These are phyloP conservation scores for Parauchenoglanis ngamensis DNA, from an alignment of 2,797 vertebrate species.

Conservation along the genomic window DNA sequence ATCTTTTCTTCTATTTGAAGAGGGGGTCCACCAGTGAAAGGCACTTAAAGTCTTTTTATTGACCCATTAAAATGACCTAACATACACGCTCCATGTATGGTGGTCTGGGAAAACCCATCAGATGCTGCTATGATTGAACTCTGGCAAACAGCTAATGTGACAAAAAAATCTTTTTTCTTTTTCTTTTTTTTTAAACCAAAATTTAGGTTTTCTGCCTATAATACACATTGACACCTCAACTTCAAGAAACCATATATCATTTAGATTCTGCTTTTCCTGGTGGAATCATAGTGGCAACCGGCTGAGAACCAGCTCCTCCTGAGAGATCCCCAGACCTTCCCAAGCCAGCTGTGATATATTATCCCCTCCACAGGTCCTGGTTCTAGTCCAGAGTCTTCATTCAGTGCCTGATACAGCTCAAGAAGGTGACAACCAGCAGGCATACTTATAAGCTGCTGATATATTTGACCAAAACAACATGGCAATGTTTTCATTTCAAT, in stretches of 20 bases:
- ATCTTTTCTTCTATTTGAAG: not conserved
- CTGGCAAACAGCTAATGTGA: not conserved
- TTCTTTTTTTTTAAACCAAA: not conserved
- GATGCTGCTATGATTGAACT: not conserved
- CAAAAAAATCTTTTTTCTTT: not conserved
- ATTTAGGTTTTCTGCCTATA: not conserved
- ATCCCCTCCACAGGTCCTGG: not conserved
- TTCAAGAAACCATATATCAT: slow-evolving; percentile 19
- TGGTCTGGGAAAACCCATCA: not conserved
- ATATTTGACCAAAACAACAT: not conserved
- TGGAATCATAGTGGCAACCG: slow-evolving; percentile 1
- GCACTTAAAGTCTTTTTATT: not conserved
- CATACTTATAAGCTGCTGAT: not conserved
- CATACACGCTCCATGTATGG: not conserved
- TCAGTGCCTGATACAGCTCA: not conserved
- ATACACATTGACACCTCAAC: not conserved
- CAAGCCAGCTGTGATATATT: slow-evolving; percentile 20
- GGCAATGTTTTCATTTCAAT: not conserved
- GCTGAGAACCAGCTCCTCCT: slow-evolving; percentile 6
- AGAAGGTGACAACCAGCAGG: not conserved
- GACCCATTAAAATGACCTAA: not conserved
- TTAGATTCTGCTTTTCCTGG: not conserved
- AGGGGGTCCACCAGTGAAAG: not conserved
- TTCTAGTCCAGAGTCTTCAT: not conserved
- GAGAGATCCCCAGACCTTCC: not conserved